phyloP scores from a whole-genome alignment of 2,888 invertebrate genomes.

The Ophonus ardosiacus region DNA sequence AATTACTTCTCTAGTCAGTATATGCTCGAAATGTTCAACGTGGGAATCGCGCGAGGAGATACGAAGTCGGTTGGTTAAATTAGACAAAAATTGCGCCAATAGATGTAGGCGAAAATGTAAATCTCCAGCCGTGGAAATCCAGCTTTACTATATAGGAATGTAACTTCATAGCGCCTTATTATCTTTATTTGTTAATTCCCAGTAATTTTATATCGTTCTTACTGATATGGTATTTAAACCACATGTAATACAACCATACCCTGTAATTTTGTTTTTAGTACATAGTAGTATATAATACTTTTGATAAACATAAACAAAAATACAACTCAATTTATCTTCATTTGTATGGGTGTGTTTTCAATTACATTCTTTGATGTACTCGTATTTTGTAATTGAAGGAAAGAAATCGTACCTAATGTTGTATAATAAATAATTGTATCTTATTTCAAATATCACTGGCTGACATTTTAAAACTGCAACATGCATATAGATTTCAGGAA shows the following conservation, averaged over 20 bases:
- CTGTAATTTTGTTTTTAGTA: no score
- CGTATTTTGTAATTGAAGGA: not conserved
- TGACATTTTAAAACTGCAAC: conserved; percentile 32
- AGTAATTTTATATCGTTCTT: not conserved
- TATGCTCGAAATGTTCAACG: no score
- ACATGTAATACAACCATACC: not conserved
- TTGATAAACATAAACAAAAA: not conserved
- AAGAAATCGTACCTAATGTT: not conserved
- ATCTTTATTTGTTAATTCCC: not conserved
- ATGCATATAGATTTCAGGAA: not conserved
- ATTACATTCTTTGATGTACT: not conserved
- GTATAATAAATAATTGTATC: conserved; percentile 24
- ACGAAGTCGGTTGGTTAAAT: no score
- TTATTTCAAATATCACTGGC: conserved; percentile 15
- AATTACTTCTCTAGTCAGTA: no score
- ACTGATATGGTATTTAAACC: not conserved
- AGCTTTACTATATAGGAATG: no score
- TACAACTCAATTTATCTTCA: not conserved
- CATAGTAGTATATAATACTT: not conserved
- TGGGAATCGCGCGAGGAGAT: no score
- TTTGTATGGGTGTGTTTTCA: not conserved
- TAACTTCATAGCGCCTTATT: not conserved
- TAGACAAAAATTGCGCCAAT: no score
- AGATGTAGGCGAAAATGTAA: no score
- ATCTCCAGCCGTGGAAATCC: no score